Evolutionary conservation across 2,113 vertebrate genomes (phyloP).

Genomic region (Lasiurus cinereus): DNA sequence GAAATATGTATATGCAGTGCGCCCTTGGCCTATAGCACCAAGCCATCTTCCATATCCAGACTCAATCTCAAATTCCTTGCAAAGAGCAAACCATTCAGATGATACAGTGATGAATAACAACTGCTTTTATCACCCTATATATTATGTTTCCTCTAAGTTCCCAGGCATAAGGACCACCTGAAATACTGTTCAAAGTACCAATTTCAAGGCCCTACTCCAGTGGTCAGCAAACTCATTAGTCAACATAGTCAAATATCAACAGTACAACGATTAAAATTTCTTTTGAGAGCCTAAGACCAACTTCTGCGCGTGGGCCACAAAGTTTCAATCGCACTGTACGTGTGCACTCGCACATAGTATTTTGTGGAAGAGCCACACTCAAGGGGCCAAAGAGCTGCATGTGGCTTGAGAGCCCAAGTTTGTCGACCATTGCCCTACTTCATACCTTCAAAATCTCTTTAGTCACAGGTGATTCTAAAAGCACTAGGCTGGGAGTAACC

Average conservation of each 20-base stretch:
- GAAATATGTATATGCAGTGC: neutral
- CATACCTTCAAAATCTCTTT: neutral
- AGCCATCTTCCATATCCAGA: neutral
- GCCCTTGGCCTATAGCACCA: neutral
- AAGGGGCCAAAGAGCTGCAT: no score
- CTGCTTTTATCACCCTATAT: neutral
- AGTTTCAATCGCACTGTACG: no score
- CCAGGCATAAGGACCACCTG: neutral
- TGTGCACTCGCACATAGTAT: no score
- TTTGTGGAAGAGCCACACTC: no score
- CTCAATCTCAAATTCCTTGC: neutral
- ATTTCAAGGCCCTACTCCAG: neutral
- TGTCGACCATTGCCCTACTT: neutral
- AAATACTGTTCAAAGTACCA: constrained; percentile 14
- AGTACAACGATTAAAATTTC: no score
- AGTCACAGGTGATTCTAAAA: neutral
- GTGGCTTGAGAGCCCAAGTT: no score
- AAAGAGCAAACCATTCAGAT: constrained; percentile 30
- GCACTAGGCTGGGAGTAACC: no score
- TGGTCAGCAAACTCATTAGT: no score
- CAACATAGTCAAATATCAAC: no score
- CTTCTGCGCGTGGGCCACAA: no score
- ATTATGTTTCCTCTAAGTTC: neutral
- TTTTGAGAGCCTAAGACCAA: no score
- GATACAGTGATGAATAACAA: neutral